Percentiles rank a stretch among this genome's conserved stretches.
phyloP scores from a whole-genome alignment of 2,797 vertebrate genomes.

The Cyprinella venusta region DNA sequence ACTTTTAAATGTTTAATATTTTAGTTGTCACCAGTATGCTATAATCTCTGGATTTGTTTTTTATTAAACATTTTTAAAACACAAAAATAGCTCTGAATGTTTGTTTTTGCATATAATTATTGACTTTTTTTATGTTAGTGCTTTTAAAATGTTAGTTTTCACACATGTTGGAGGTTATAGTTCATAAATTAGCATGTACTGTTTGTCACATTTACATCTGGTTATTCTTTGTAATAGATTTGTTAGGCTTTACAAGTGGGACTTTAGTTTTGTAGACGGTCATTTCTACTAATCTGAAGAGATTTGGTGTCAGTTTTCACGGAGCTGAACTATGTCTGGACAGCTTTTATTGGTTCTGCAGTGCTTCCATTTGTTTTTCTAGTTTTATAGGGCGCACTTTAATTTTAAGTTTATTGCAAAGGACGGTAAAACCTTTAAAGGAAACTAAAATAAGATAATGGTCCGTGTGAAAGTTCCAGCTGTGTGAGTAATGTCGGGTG shows the following conservation, averaged over 20 bases:
- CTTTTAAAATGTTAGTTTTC: background rate
- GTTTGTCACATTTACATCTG: too few species aligned
- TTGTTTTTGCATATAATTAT: background rate
- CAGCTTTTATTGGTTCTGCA: background rate
- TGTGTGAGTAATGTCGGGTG: background rate
- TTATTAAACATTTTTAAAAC: background rate
- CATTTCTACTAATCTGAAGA: background rate
- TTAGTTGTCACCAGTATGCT: background rate
- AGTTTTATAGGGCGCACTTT: background rate
- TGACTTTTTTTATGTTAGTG: background rate
- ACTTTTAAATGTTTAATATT: background rate
- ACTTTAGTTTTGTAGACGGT: conserved; percentile 37
- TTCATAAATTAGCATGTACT: background rate
- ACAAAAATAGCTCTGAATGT: too few species aligned
- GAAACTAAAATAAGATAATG: background rate
- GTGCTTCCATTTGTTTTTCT: background rate
- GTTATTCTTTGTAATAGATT: background rate
- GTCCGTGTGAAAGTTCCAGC: background rate
- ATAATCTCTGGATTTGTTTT: background rate
- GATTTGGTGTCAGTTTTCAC: background rate
- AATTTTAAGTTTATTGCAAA: background rate
- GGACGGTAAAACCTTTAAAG: background rate
- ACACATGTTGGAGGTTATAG: background rate
- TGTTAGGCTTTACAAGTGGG: background rate
- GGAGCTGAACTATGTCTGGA: background rate